A percentile compares a stretch with the other conserved stretches of the same genome.
Conservation (phyloP, 1,140 invertebrate species). For the Heterodera schachtii region DNA sequence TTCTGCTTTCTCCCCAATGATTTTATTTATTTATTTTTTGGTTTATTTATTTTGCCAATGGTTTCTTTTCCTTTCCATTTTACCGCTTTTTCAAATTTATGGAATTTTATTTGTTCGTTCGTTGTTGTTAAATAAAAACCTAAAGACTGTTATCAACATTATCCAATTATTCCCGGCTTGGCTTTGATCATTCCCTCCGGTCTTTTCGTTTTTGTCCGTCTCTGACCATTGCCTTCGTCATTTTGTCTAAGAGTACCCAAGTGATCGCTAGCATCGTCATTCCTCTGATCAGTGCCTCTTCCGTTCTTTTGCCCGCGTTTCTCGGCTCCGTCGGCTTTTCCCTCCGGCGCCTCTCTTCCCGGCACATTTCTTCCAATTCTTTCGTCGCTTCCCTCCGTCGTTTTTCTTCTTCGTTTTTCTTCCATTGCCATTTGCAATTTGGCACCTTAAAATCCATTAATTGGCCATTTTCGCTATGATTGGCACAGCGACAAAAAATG, state of each 20-base stretch:
- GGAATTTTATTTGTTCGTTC: constrained; percentile 18
- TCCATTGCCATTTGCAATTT: not conserved
- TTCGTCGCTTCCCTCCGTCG: not conserved
- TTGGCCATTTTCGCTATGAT: no score
- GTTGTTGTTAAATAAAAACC: not conserved
- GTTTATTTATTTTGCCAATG: constrained; percentile 16
- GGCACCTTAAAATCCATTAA: no score
- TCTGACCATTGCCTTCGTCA: no score
- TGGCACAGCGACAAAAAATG: not conserved
- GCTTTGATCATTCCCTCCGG: no score
- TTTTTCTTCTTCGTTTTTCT: not conserved
- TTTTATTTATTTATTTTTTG: constrained; percentile 17
- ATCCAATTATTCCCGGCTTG: no score
- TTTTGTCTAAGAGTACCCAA: no score
- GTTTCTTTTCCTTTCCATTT: not conserved
- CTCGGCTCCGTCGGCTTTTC: not conserved
- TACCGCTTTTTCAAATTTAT: constrained; percentile 19
- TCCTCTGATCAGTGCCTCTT: no score
- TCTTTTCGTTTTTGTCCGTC: no score
- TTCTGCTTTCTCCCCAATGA: not conserved
- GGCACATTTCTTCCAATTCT: constrained; percentile 10
- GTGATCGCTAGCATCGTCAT: no score
- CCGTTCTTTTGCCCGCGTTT: no score
- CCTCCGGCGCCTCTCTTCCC: not conserved
- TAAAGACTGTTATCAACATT: not conserved